Conservation (phyloP, 1,140 invertebrate species). For the Neuroterus valhalla region DNA sequence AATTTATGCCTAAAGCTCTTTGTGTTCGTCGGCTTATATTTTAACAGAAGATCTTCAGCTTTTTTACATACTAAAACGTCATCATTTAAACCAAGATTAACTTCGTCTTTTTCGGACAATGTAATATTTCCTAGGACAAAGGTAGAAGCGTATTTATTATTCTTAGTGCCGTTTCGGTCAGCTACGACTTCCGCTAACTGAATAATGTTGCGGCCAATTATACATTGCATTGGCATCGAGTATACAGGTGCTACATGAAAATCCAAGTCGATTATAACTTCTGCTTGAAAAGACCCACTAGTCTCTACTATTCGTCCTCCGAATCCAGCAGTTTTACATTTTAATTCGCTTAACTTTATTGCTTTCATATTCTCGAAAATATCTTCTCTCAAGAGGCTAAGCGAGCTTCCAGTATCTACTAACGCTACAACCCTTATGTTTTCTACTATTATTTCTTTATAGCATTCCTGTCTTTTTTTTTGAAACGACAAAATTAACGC, state of each 20-base stretch:
- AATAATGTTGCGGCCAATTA: constrained; percentile 28
- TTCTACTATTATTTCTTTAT: background rate
- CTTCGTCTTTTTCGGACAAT: background rate
- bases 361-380: background rate
- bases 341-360: background rate
- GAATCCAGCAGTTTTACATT: background rate
- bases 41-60: background rate
- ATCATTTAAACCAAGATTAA: background rate
- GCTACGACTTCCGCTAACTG: background rate
- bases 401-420: background rate
- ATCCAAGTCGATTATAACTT: no score
- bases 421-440: background rate
- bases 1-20: background rate
- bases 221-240: constrained; percentile 30
- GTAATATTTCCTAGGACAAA: background rate
- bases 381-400: no score
- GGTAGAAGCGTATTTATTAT: background rate
- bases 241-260: no score
- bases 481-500: background rate
- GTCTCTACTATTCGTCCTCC: background rate
- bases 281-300: no score
- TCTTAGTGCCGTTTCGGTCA: background rate
- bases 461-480: background rate
- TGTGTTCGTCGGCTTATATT: background rate
- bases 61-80: background rate